These are phyloP conservation scores for Rosalia funebris DNA, from an alignment of 2,888 invertebrate genomes.

Conservation along the genomic window DNA sequence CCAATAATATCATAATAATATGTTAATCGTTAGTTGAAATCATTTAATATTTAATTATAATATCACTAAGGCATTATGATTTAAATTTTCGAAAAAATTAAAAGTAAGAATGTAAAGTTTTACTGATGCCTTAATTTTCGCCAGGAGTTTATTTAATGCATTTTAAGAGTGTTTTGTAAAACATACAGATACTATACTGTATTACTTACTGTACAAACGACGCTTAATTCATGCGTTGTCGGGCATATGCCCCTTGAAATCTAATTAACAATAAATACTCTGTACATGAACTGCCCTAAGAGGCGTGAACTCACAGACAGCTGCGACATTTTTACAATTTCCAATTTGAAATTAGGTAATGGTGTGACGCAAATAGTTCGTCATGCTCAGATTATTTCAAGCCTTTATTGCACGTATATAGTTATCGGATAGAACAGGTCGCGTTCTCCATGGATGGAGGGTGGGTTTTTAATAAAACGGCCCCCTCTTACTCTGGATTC, in stretches of 20 bases:
- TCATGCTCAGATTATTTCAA: conserved; percentile 44
- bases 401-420: conserved; percentile 34
- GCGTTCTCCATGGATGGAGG: conserved; percentile 41
- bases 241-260: conserved; percentile 39
- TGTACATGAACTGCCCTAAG: conserved; percentile 44
- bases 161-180: too few species aligned
- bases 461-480: conserved; percentile 50
- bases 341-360: conserved; percentile 41
- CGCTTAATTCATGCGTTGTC: too few species aligned
- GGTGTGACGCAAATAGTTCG: conserved; percentile 43
- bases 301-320: conserved; percentile 50
- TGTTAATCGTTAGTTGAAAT: too few species aligned
- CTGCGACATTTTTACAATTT: conserved; percentile 41
- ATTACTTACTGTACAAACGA: too few species aligned
- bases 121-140: too few species aligned
- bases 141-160: too few species aligned
- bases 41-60: too few species aligned
- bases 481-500: conserved; percentile 46
- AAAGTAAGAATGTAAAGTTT: too few species aligned
- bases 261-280: conserved; percentile 48
- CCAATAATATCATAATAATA: too few species aligned
- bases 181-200: too few species aligned
- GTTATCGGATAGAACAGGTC: conserved; percentile 38
- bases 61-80: too few species aligned
- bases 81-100: too few species aligned